Base-by-base conservation (phyloP, 1,140 invertebrate species). In the Cylas formicarius region DNA sequence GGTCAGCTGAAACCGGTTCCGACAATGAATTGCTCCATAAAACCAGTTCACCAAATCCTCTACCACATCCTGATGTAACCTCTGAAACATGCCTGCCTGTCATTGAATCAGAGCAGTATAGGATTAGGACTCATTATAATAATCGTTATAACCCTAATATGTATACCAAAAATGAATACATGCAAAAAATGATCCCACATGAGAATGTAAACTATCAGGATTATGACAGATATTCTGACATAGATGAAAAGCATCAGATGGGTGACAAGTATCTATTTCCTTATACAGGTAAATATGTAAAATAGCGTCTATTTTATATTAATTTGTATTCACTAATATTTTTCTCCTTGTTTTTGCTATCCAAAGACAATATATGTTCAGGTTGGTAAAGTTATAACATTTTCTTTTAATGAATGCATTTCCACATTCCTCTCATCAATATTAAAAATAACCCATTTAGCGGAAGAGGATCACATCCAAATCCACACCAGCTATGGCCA, bases 191-290 rank as follows among this genome's bases (percentile, higher is more conserved):
- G 75, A 80, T 49, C 62, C 66, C 73, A 57, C 53, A 78, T 63
- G 60, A 77, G 60, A 70, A 62, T 44, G 53, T 64, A 44, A 81
- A 76, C 68, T 80, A 70, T 41, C 65, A 76, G 26, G 74, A 78
- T 7, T 74, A 73, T 48, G 79, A 81, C 48, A 62, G 77, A 10
- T 69, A 75, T 60, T 84, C 82, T 0, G 83, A 86, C 44, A 72
- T 75, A 1, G 84, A 84, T 2, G 82, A 86, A 27, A 82, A 82
- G 52, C 76, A 78, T 60, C 77, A 78, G 46, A 57, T 80, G 6
- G 79, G 80, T 36, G 83, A 86, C 52, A 85, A 85, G 66, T 87
- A 86, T 64, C 63, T 81, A 35, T 86, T 84, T 53, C 82, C 82
- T 0, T 86, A 85, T 53, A 84, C 81, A 59, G 74, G 74, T 75